A percentile compares a stretch with the other conserved stretches of the same genome.
phyloP scores from a whole-genome alignment of 1,140 invertebrate species.

The Trypoxylus dichotomus region DNA sequence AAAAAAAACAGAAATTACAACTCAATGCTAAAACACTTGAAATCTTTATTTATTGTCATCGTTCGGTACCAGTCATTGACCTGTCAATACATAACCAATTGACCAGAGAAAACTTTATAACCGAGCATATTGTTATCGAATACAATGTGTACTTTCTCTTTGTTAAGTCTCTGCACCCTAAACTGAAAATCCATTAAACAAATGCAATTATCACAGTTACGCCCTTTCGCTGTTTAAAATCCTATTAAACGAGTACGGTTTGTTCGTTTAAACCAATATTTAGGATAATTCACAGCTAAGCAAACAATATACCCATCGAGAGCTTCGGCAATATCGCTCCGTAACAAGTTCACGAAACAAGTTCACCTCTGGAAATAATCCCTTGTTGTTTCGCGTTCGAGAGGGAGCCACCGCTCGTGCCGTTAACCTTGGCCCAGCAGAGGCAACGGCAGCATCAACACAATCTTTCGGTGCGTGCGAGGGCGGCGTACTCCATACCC shows the following conservation, averaged over 20 bases:
- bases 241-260: not conserved
- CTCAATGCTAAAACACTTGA: no score
- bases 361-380: constrained; percentile 15
- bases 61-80: no score
- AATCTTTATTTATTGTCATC: no score
- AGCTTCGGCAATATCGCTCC: not conserved
- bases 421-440: constrained; percentile 39
- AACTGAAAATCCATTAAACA: not conserved
- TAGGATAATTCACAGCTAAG: constrained; percentile 6
- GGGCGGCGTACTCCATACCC: not conserved
- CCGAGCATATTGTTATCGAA: not conserved
- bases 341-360: constrained; percentile 22
- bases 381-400: constrained; percentile 15
- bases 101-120: no score
- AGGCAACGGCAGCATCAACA: not conserved
- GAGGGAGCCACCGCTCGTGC: constrained; percentile 27
- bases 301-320: not conserved
- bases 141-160: not conserved
- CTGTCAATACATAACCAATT: no score
- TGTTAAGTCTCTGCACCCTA: not conserved
- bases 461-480: not conserved
- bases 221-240: not conserved
- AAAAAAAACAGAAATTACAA: no score
- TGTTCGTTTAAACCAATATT: constrained; percentile 3
- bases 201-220: not conserved